Evolutionary conservation across 2,113 vertebrate genomes (phyloP).

Genomic region (Chaenogobius annularis): DNA sequence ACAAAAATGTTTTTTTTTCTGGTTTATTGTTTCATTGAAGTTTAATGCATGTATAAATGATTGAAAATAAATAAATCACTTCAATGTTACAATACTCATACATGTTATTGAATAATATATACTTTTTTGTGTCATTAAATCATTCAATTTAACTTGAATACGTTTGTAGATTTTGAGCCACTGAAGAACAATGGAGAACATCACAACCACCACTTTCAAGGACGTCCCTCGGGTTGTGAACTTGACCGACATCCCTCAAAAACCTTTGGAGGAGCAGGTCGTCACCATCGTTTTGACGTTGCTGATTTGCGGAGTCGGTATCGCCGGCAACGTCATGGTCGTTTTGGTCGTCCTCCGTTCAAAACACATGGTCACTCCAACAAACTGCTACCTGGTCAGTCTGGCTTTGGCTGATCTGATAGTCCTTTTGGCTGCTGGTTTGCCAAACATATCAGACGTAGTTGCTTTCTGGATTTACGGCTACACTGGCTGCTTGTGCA

Average conservation of each 20-base stretch:
- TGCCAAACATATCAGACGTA: constrained; percentile 83
- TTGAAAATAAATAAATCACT: too few relatives aligned
- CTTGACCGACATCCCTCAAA: constrained; percentile 76
- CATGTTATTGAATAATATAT: too few relatives aligned
- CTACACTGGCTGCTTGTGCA: constrained; percentile 82
- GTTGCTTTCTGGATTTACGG: constrained; percentile 84
- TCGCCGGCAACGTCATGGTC: constrained; percentile 84
- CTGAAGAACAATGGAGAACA: constrained; percentile 60
- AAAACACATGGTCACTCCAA: constrained; percentile 86
- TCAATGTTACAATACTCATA: too few relatives aligned
- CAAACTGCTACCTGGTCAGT: constrained; percentile 88
- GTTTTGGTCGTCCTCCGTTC: constrained; percentile 83
- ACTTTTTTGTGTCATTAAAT: too few relatives aligned
- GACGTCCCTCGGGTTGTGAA: constrained; percentile 54
- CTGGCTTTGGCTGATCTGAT: constrained; percentile 84
- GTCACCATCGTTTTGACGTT: constrained; percentile 83
- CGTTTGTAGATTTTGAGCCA: background rate
- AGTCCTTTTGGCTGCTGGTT: constrained; percentile 81
- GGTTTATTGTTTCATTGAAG: too few relatives aligned
- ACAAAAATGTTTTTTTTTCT: too few relatives aligned
- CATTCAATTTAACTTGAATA: background rate
- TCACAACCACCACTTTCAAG: constrained; percentile 40
- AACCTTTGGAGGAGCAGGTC: constrained; percentile 80
- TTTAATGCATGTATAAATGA: too few relatives aligned
- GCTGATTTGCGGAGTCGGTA: constrained; percentile 83